Evolutionary conservation across 2,888 invertebrate genomes (phyloP).

Genomic region (Drosophila tripunctata): DNA sequence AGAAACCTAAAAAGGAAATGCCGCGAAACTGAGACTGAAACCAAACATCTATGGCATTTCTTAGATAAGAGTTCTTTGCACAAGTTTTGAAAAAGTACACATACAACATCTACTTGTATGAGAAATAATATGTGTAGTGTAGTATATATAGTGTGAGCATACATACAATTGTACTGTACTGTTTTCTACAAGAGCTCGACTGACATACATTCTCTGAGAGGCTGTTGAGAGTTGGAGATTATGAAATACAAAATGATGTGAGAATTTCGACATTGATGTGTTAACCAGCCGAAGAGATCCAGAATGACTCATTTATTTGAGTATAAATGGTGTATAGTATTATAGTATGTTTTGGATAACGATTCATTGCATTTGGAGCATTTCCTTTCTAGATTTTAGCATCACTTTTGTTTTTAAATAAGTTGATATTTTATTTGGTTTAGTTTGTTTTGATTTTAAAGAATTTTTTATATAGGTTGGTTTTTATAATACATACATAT

Average conservation of each 20-base stretch:
- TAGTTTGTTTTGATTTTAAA: no score
- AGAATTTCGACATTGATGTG: constrained; percentile 26
- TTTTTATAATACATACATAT: no score
- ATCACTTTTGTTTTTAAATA: no score
- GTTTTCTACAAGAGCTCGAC: constrained; percentile 14
- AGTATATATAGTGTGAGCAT: background rate
- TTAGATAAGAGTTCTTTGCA: constrained; percentile 36
- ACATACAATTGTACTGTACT: constrained; percentile 18
- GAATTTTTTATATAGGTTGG: no score
- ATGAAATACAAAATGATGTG: constrained; percentile 27
- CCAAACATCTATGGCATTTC: constrained; percentile 12
- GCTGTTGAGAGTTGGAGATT: constrained; percentile 19
- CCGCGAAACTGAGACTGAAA: constrained; percentile 1
- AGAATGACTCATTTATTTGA: background rate
- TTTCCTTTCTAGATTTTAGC: no score
- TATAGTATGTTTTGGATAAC: no score
- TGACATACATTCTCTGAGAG: constrained; percentile 23
- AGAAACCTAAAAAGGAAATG: constrained; percentile 29
- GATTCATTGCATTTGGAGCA: no score
- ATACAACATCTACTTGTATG: background rate
- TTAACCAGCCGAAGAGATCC: constrained; percentile 7
- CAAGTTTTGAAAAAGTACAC: constrained; percentile 18
- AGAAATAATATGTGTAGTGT: no score
- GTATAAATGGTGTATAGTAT: no score
- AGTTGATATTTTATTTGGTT: no score